Conservation (phyloP, 2,113 vertebrate species). For the Prietella phreatophila region DNA sequence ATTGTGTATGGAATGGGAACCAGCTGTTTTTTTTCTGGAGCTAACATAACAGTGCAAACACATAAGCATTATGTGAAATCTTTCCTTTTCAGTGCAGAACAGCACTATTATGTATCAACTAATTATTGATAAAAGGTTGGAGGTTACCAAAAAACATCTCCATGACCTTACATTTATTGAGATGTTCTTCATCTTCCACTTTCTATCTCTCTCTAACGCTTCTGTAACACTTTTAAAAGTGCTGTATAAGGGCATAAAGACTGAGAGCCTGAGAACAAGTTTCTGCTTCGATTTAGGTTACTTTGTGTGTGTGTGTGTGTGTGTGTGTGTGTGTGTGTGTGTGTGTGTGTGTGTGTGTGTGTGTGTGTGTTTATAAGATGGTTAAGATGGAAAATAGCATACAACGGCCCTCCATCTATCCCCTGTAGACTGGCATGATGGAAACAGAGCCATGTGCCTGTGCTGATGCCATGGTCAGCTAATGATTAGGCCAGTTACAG, state of each 20-base stretch:
- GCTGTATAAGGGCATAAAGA: neutral
- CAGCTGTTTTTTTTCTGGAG: constrained; percentile 4
- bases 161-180: neutral
- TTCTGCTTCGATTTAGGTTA: neutral
- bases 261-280: neutral
- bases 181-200: neutral
- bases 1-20: neutral
- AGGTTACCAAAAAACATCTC: neutral
- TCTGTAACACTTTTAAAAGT: neutral
- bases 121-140: too few relatives aligned
- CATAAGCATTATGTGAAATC: neutral
- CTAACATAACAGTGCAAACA: neutral
- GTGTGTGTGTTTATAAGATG: neutral
- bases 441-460: constrained; percentile 29
- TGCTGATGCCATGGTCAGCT: constrained; percentile 28
- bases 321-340: neutral
- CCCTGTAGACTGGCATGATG: constrained; percentile 19
- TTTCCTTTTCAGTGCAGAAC: neutral
- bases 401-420: neutral
- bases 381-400: constrained; percentile 20
- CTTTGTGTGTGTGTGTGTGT: neutral
- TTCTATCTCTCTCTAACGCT: neutral
- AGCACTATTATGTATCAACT: neutral
- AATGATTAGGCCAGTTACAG: constrained; percentile 25
- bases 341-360: neutral